Base-by-base conservation (phyloP, 2,113 vertebrate genomes). In the Ictidomys tridecemlineatus region DNA sequence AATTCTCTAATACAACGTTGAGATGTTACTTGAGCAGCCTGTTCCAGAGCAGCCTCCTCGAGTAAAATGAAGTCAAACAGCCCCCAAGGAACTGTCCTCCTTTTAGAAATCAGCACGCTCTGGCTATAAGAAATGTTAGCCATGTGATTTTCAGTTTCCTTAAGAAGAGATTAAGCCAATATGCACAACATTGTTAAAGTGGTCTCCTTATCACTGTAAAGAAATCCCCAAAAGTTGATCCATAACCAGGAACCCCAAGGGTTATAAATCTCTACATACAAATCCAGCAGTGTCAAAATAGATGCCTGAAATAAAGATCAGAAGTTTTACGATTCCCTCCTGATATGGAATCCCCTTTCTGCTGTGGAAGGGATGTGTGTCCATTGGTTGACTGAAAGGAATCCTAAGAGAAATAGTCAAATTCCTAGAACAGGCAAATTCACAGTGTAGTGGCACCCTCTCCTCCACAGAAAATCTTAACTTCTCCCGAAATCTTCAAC, bases 141-240 rank as follows among this genome's bases (percentile, higher is more conserved):
- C 12, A 26, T 51, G 42, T 94, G 91, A 95, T 95, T 96, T 28
- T 58, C 51, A 82, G 24, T 85, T 83, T 92, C 56, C 61, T 48
- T 48, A 69, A 72, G 88, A 96, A 91, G 37, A 63, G 70, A 89
- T 32, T 28, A 72, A 79, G n/a, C 48, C 56, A 85, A 14, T 39
- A 30, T 4, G 8, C 28, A 51, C 34, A 73, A n/a, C 5, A 16
- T 91, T 96, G 63, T 53, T 13, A 45, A 94, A 96, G 53, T 74
- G 22, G 32, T 80, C 93, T 92, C 58, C 53, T 93, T 85, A 77
- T 34, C 73, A 84, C 30, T 12, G 0, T 82, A 72, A 85, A 92
- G n/a, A 56, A 84, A 80, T 93, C 65, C 87, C 51, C 30, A 84
- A 93, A 84, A 12, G 32, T 8, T 85, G 14, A 80, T 77, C 53